Evolutionary conservation across 2,797 vertebrate genomes (phyloP).

Genomic region (Erithacus rubecula): DNA sequence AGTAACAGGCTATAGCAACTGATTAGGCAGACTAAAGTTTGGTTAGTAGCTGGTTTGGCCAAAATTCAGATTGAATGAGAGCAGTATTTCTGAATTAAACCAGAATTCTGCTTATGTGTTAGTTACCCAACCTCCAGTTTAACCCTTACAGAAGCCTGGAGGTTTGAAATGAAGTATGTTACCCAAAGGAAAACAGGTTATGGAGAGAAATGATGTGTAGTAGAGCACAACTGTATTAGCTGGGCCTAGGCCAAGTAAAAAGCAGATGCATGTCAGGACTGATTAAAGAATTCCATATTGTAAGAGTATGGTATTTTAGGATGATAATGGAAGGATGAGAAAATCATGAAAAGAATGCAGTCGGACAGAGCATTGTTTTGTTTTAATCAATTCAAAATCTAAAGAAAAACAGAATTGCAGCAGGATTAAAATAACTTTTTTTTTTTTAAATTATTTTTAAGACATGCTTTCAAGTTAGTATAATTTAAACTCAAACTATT

Average conservation of each 20-base stretch:
- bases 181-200: conserved; percentile 54
- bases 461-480: not conserved
- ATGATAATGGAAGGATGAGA: conserved; percentile 59
- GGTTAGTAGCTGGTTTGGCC: not conserved
- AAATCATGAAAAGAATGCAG: conserved; percentile 50
- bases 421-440: not conserved
- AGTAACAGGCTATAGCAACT: not conserved
- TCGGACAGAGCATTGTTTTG: conserved; percentile 59
- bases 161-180: conserved; percentile 36
- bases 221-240: conserved; percentile 49
- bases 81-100: not conserved
- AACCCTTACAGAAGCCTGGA: not conserved
- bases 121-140: not conserved
- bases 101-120: not conserved
- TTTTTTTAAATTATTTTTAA: not conserved
- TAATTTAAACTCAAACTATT: not conserved
- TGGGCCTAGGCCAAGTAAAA: conserved; percentile 64
- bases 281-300: conserved; percentile 65
- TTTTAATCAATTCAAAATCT: conserved; percentile 58
- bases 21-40: not conserved
- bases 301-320: conserved; percentile 56
- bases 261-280: conserved; percentile 56
- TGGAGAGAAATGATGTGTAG: conserved; percentile 43
- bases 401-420: conserved; percentile 1
- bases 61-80: not conserved